phyloP scores from a whole-genome alignment of 1,140 invertebrate genomes.

The Polyergus mexicanus region DNA sequence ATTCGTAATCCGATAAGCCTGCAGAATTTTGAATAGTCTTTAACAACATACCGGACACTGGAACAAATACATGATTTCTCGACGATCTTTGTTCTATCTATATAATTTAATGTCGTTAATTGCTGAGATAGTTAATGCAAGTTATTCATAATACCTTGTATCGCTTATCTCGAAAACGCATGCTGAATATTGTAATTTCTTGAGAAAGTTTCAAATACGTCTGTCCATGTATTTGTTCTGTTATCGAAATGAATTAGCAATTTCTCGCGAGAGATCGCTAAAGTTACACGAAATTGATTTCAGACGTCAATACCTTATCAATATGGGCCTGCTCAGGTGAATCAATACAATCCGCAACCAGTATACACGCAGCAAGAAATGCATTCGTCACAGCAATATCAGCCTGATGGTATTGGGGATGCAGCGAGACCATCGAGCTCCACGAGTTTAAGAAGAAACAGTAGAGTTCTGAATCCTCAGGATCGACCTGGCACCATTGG shows the following conservation, averaged over 20 bases:
- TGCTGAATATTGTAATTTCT: not conserved
- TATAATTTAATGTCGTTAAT: not conserved
- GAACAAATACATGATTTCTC: slow-evolving; percentile 16
- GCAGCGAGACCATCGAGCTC: slow-evolving; percentile 76
- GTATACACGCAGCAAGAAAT: slow-evolving; percentile 74
- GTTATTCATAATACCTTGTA: not conserved
- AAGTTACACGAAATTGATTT: slow-evolving; percentile 30
- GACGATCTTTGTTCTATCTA: not conserved
- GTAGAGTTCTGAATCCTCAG: slow-evolving; percentile 82
- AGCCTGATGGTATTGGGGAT: slow-evolving; percentile 77
- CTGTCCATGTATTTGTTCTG: slow-evolving; percentile 11
- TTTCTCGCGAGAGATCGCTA: not conserved
- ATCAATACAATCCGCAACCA: slow-evolving; percentile 78
- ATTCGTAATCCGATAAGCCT: slow-evolving; percentile 27
- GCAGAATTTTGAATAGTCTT: slow-evolving; percentile 34
- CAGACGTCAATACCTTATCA: slow-evolving; percentile 80
- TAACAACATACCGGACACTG: not conserved
- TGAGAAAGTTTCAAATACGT: not conserved
- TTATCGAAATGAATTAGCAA: not conserved
- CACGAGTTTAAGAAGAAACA: slow-evolving; percentile 84
- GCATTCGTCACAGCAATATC: slow-evolving; percentile 78
- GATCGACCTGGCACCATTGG: slow-evolving; percentile 83
- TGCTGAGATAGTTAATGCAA: not conserved
- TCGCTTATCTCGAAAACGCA: not conserved
- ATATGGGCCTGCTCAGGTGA: slow-evolving; percentile 80